phyloP scores from a whole-genome alignment of 2,888 invertebrate genomes.

The Cerastis rubricosa region DNA sequence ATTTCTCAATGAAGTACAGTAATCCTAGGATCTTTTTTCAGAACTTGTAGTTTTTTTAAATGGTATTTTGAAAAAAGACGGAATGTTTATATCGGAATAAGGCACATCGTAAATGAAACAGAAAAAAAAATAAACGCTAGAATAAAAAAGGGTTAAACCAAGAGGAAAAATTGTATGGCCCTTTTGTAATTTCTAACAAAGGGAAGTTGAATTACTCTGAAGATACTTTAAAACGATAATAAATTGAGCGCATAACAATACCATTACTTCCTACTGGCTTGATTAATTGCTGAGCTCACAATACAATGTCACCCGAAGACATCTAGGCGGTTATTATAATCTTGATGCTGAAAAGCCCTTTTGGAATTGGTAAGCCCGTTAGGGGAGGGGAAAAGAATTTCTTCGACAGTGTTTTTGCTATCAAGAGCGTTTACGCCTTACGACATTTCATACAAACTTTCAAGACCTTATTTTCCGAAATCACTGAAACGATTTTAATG shows the following conservation, averaged over 20 bases:
- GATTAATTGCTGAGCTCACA: conserved; percentile 72
- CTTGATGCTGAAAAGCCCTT: conserved; percentile 58
- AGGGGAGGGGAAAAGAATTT: conserved; percentile 10
- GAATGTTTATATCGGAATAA: not conserved
- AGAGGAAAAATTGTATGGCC: conserved; percentile 70
- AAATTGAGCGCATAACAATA: conserved; percentile 76
- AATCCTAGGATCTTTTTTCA: no score
- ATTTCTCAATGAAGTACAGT: no score
- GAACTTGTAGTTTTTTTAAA: no score
- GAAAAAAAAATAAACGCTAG: conserved; percentile 42
- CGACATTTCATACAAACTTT: no score
- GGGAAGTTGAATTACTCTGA: conserved; percentile 72
- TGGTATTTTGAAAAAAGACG: no score
- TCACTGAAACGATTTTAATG: no score
- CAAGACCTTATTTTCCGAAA: no score
- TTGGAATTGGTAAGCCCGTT: conserved; percentile 42
- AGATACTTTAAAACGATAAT: conserved; percentile 76
- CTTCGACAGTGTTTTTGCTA: conserved; percentile 9
- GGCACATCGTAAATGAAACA: conserved; percentile 34
- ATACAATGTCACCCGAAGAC: conserved; percentile 59
- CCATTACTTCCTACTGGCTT: conserved; percentile 73
- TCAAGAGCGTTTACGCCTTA: no score
- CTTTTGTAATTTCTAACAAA: conserved; percentile 78
- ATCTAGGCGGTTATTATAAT: conserved; percentile 59
- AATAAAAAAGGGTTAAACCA: conserved; percentile 47